Conservation (phyloP, 2,797 vertebrate genomes). For the Eulemur coronatus region DNA sequence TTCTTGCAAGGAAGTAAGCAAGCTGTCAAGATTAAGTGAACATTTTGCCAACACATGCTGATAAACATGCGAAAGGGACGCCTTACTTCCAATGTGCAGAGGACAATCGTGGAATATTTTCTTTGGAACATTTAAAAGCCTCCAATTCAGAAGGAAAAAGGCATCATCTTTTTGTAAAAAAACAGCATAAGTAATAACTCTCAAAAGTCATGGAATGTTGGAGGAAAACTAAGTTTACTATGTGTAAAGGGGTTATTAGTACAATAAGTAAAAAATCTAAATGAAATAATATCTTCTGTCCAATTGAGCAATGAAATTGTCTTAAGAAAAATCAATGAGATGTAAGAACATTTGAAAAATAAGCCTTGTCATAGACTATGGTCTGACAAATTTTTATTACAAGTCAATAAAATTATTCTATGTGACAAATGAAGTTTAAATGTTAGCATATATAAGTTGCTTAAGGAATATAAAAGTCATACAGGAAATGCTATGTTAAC, state of each 20-base stretch:
- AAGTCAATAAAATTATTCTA: background rate
- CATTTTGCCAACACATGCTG: background rate
- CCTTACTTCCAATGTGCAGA: background rate
- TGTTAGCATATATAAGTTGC: background rate
- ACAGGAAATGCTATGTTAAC: background rate
- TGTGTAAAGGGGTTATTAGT: background rate
- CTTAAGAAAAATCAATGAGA: background rate
- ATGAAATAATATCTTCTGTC: background rate
- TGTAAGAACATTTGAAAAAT: background rate
- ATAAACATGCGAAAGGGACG: background rate
- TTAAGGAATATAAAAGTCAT: background rate
- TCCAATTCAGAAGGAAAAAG: background rate
- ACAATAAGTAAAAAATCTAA: background rate
- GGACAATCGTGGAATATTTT: background rate
- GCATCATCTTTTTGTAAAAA: background rate
- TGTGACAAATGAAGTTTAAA: background rate
- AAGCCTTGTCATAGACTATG: background rate
- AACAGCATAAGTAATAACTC: background rate
- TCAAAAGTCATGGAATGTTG: background rate
- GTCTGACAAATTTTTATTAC: background rate
- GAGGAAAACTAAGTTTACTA: background rate
- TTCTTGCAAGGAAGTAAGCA: background rate
- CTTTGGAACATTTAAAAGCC: background rate
- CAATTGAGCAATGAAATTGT: background rate
- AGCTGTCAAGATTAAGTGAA: background rate